Evolutionary conservation across 2,113 vertebrate species (phyloP).

Genomic region (Mungos mungo): DNA sequence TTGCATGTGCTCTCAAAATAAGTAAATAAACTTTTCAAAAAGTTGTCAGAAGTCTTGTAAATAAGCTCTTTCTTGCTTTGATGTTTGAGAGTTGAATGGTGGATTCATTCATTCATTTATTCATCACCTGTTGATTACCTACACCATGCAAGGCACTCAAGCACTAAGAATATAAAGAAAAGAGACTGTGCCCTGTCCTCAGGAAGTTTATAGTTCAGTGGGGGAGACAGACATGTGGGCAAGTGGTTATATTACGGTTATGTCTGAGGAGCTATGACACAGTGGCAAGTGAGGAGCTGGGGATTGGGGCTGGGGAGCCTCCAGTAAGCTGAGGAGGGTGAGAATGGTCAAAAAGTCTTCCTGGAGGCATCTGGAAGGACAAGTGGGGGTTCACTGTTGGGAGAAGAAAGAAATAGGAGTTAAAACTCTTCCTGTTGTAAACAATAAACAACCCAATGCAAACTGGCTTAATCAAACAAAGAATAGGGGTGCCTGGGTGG

Average conservation of each 20-base stretch:
- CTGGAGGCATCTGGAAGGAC: background rate
- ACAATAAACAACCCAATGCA: background rate
- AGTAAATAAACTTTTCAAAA: too few species aligned
- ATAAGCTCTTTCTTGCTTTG: background rate
- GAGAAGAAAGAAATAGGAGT: background rate
- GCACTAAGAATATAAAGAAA: background rate
- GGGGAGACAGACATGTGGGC: background rate
- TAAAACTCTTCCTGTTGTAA: background rate
- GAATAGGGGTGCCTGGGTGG: background rate
- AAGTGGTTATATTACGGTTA: background rate
- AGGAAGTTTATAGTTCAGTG: background rate
- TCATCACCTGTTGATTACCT: background rate
- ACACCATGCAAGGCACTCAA: background rate
- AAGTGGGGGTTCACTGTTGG: too few species aligned
- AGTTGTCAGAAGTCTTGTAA: background rate
- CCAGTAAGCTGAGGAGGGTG: background rate
- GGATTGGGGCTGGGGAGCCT: background rate
- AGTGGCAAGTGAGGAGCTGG: background rate
- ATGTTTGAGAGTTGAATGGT: background rate
- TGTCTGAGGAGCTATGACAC: background rate
- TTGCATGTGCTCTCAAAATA: too few species aligned
- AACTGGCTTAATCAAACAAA: background rate
- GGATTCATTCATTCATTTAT: background rate
- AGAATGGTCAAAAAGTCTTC: background rate
- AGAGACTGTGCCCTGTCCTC: background rate